Conservation (phyloP, 53 echinoderm and acorn worm genomes). For the Glandiceps talaboti region DNA sequence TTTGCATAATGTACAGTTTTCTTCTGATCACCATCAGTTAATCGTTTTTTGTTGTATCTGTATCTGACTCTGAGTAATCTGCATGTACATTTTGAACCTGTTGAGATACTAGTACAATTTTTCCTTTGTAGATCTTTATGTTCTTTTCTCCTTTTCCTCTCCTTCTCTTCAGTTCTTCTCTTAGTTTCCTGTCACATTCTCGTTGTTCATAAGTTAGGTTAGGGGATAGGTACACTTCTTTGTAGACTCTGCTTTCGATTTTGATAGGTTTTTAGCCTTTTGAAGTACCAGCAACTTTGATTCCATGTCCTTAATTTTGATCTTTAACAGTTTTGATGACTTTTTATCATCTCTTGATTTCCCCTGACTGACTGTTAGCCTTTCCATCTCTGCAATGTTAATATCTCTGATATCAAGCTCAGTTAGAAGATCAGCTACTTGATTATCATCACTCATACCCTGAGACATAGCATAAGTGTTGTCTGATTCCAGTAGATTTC, state of each 20-base stretch:
- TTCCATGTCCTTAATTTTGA: background rate
- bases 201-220: constrained; percentile 18
- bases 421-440: background rate
- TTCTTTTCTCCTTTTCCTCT: constrained; percentile 17
- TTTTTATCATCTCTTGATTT: background rate
- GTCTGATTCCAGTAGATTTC: background rate
- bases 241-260: background rate
- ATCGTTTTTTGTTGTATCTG: background rate
- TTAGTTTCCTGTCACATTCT: background rate
- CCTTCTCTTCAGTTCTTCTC: constrained; percentile 6
- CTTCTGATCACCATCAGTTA: background rate
- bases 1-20: background rate
- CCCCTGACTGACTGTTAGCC: background rate
- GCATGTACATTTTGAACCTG: no score
- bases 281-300: background rate
- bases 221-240: constrained; percentile 11
- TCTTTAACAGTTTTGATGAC: background rate
- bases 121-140: constrained; percentile 6
- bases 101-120: constrained; percentile 3
- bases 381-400: background rate
- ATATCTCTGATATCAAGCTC: background rate
- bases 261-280: background rate
- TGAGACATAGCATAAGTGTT: background rate
- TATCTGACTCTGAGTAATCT: background rate
- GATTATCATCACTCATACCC: background rate